Percentiles rank a stretch among this genome's conserved stretches.
These are phyloP conservation scores for Ara ararauna DNA, from an alignment of 2,797 vertebrate species.

Conservation along the genomic window DNA sequence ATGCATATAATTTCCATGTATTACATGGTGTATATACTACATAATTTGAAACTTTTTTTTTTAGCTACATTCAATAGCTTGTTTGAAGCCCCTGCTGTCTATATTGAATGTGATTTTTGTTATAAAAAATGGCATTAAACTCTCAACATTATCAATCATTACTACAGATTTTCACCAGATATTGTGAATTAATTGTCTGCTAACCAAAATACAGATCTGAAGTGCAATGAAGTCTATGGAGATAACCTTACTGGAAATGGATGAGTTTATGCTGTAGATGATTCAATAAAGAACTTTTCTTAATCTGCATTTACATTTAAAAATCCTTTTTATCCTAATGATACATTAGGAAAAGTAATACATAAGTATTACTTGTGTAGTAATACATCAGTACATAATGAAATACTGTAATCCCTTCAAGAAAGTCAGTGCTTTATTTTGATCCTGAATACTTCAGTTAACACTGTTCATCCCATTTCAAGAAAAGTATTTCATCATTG, in stretches of 20 bases:
- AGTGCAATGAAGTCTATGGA: not conserved
- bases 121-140: slow-evolving; percentile 1
- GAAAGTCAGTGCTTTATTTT: not conserved
- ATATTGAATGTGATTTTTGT: not conserved
- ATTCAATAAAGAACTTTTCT: not conserved
- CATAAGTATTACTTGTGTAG: not conserved
- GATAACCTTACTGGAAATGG: not conserved
- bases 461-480: not conserved
- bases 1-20: slow-evolving; percentile 70
- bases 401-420: not conserved
- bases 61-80: slow-evolving; percentile 1
- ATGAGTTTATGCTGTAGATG: not conserved
- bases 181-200: not conserved
- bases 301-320: not conserved
- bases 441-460: not conserved
- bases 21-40: slow-evolving; percentile 29
- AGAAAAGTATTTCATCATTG: not conserved
- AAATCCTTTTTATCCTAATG: not conserved
- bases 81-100: slow-evolving; percentile 32
- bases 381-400: not conserved
- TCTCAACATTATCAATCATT: not conserved
- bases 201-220: not conserved
- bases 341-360: not conserved
- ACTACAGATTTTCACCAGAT: not conserved
- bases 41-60: slow-evolving; percentile 38